These are phyloP conservation scores for Dichetophora obliterata DNA, from an alignment of 2,888 invertebrate genomes.

Conservation along the genomic window DNA sequence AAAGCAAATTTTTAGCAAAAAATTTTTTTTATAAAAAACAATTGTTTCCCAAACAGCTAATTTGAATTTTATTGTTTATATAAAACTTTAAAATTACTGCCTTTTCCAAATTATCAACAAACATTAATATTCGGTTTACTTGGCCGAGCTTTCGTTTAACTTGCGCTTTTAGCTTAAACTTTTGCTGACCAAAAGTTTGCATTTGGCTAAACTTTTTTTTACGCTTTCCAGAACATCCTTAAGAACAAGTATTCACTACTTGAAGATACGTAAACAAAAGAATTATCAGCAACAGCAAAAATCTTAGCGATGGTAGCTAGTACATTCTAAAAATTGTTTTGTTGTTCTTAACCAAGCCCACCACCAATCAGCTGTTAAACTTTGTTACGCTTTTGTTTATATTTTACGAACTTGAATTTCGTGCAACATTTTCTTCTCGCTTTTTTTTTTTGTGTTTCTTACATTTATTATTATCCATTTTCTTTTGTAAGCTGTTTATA, in stretches of 20 bases:
- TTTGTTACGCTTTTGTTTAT: slow-evolving; percentile 23
- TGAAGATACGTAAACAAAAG: neutral
- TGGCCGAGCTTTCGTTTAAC: neutral
- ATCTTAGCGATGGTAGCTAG: neutral
- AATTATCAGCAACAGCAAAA: neutral
- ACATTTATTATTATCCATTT: neutral
- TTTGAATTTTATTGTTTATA: no score
- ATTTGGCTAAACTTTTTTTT: slow-evolving; percentile 31
- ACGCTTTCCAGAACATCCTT: neutral
- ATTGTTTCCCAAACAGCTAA: no score
- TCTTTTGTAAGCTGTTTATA: neutral
- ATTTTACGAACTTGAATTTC: slow-evolving; percentile 20
- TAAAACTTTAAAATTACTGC: no score
- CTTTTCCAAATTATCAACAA: no score
- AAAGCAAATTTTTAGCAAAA: no score
- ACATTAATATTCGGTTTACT: neutral
- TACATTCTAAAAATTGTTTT: neutral
- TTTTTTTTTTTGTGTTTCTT: neutral
- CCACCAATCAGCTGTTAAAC: slow-evolving; percentile 22
- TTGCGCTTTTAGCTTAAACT: neutral
- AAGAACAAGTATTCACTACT: neutral
- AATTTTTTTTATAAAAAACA: no score
- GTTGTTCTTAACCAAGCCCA: slow-evolving; percentile 1
- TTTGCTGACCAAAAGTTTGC: slow-evolving; percentile 23
- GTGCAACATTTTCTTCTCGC: neutral